These are phyloP conservation scores for Tyto alba DNA, from an alignment of 2,113 vertebrate genomes.

Conservation along the genomic window DNA sequence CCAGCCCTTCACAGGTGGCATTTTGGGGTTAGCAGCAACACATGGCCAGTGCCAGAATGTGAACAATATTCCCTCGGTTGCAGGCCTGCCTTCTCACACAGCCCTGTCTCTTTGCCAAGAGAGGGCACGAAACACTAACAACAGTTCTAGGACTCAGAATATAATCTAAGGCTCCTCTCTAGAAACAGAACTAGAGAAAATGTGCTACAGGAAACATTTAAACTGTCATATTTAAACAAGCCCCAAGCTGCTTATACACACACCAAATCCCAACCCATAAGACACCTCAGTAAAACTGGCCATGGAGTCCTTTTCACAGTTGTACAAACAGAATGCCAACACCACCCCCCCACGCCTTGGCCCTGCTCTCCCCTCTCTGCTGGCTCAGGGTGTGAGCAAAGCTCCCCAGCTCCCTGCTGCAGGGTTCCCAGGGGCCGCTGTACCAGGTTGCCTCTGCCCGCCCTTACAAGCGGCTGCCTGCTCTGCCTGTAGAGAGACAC, in stretches of 20 bases:
- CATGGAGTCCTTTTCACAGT: not conserved
- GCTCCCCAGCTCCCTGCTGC: not conserved
- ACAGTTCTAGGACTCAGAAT: not conserved
- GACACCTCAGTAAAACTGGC: not conserved
- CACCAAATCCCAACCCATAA: not conserved
- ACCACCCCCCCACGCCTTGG: not conserved
- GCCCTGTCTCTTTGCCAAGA: not conserved
- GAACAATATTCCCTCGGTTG: not conserved
- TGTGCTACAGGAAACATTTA: not conserved
- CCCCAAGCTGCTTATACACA: not conserved
- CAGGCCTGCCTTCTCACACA: not conserved
- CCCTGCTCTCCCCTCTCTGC: not conserved
- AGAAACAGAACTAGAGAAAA: not conserved
- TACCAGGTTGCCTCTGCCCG: not conserved
- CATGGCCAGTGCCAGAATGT: accelerated
- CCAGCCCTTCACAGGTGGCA: not conserved
- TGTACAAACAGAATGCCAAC: not conserved
- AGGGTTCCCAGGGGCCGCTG: not conserved
- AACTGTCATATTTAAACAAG: not conserved
- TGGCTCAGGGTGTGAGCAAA: not conserved
- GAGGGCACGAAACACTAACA: not conserved
- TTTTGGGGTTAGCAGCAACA: not conserved
- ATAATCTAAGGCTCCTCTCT: not conserved
- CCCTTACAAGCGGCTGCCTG: not conserved
- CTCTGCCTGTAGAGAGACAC: not conserved